Conservation (phyloP, 2,797 vertebrate genomes). For the Characodon lateralis region DNA sequence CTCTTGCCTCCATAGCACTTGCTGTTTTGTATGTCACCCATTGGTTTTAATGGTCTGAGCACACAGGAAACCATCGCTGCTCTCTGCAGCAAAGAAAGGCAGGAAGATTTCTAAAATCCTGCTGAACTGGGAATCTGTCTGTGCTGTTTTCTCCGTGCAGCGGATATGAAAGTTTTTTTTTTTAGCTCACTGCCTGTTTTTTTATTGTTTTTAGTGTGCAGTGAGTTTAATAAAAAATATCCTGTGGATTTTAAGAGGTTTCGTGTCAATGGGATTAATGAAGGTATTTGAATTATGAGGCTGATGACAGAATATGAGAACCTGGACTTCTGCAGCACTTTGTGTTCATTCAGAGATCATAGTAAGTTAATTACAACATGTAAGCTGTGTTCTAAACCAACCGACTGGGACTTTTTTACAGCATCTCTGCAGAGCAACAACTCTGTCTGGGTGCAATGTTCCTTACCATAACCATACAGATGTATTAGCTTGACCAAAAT, state of each 20-base stretch:
- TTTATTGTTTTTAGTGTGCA: slow-evolving; percentile 16
- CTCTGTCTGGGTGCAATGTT: no score
- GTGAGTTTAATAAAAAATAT: slow-evolving; percentile 20
- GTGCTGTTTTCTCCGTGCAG: slow-evolving; percentile 8
- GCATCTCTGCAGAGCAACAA: background rate
- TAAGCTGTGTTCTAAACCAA: background rate
- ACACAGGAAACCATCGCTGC: background rate
- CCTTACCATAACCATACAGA: background rate
- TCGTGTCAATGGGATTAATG: slow-evolving; percentile 9
- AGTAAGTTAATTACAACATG: background rate
- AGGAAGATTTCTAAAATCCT: background rate
- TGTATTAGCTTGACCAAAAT: background rate
- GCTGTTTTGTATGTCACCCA: slow-evolving; percentile 11
- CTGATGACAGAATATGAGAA: background rate
- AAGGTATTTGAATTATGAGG: background rate
- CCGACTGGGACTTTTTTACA: background rate
- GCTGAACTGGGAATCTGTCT: background rate
- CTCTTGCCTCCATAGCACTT: slow-evolving; percentile 14
- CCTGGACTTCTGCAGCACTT: background rate
- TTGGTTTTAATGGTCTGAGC: slow-evolving; percentile 25
- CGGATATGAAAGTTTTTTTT: slow-evolving; percentile 24
- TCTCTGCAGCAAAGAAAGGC: background rate
- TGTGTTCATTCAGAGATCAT: background rate
- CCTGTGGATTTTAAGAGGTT: background rate
- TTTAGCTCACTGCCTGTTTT: slow-evolving; percentile 23